Percentiles rank a stretch among this genome's conserved stretches.
Evolutionary conservation across 1,140 invertebrate genomes (phyloP).

Genomic region (Drosophila albomicans): DNA sequence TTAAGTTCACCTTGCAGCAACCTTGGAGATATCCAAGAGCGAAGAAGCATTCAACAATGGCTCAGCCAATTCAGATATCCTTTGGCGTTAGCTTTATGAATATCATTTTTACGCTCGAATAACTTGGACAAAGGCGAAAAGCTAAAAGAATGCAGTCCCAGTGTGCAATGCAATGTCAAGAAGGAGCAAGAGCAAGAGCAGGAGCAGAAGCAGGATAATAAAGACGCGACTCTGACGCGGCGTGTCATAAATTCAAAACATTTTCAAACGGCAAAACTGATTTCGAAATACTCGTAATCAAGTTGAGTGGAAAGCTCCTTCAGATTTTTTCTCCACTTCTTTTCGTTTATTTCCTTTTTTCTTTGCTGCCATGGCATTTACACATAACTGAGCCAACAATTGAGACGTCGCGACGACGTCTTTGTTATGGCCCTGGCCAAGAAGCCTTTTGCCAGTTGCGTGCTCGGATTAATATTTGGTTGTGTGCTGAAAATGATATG

Average conservation of each 20-base stretch:
- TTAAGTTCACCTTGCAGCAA: slow-evolving; percentile 72
- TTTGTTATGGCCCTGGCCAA: slow-evolving; percentile 37
- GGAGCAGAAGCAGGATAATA: slow-evolving; percentile 43
- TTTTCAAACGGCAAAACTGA: slow-evolving; percentile 69
- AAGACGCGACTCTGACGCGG: slow-evolving; percentile 69
- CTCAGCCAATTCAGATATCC: slow-evolving; percentile 52
- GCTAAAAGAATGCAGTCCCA: slow-evolving; percentile 51
- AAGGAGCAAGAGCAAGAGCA: background rate
- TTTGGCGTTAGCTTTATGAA: slow-evolving; percentile 65
- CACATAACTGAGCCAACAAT: slow-evolving; percentile 48
- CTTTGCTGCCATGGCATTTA: slow-evolving; percentile 10
- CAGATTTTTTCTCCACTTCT: background rate
- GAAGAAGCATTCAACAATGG: slow-evolving; percentile 23
- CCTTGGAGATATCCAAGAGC: slow-evolving; percentile 47
- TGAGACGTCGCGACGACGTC: slow-evolving; percentile 69
- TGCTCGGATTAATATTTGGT: slow-evolving; percentile 30
- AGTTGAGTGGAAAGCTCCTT: slow-evolving; percentile 44
- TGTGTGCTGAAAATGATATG: background rate
- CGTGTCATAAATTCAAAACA: slow-evolving; percentile 78
- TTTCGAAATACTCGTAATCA: slow-evolving; percentile 68
- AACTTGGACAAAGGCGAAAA: slow-evolving; percentile 70
- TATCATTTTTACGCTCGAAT: slow-evolving; percentile 62
- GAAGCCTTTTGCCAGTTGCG: slow-evolving; percentile 12
- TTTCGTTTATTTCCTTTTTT: background rate
- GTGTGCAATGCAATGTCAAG: slow-evolving; percentile 8